phyloP scores from a whole-genome alignment of 2,797 vertebrate genomes.

The Bradypus variegatus region DNA sequence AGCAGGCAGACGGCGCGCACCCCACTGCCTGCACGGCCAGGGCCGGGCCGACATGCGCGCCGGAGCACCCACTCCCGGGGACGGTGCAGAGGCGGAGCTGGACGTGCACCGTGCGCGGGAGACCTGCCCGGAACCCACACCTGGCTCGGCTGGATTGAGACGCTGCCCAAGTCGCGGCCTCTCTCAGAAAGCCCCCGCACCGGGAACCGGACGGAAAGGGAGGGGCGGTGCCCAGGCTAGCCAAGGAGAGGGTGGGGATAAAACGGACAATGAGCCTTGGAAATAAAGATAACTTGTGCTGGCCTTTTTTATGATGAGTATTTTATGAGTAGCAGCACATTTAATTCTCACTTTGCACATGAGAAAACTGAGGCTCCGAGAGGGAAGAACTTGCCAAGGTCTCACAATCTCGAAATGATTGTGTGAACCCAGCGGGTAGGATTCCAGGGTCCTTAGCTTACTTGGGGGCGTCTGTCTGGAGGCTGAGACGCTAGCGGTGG shows the following conservation, averaged over 20 bases:
- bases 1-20: not conserved
- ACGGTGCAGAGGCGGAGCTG: not conserved
- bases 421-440: not conserved
- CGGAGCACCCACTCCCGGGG: rapidly evolving
- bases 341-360: not conserved
- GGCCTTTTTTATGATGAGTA: not conserved
- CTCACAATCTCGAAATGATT: not conserved
- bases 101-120: not conserved
- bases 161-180: not conserved
- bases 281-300: not conserved
- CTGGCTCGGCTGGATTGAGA: too few relatives aligned
- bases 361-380: not conserved
- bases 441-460: not conserved
- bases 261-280: not conserved
- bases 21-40: not conserved
- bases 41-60: not conserved
- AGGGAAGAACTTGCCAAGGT: not conserved
- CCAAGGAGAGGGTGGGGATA: not conserved
- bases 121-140: too few relatives aligned
- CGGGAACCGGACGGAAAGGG: not conserved
- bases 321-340: not conserved
- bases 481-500: not conserved
- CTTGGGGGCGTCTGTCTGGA: not conserved
- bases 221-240: not conserved
- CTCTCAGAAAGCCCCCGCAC: not conserved